Evolutionary conservation across 2,113 vertebrate species (phyloP), one percentile per base, ranked within the genome.

Genomic region (Camelus bactrianus): DNA sequence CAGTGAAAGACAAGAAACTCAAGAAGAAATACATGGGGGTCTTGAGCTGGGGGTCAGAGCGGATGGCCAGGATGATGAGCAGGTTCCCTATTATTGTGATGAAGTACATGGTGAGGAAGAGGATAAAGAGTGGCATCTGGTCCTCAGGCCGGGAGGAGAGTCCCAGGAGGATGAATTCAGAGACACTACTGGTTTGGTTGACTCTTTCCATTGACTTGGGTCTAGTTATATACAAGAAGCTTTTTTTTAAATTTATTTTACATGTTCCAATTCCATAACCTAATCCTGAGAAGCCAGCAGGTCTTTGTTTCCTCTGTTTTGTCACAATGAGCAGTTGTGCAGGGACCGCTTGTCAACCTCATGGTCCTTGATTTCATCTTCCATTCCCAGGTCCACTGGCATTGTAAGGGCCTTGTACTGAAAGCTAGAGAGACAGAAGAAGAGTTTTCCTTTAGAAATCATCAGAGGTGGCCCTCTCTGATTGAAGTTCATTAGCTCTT

Each of bases 1-100:
- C 95, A 80, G 30, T 94, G 38, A 94, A 93, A 77, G 96, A 98
- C 3, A 98, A 69, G 75, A 69, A 58, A 46, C 54, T 98, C 93
- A 97, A 42, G 86, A 97, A 97, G 54, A 38, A 38, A 38, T 38
- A 38, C 38, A 38, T 38, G 38, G 38, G 38, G 38, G 38, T 38
- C 38, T 38, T 4, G 38, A 38, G 38, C 4, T 38, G 38, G 38
- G 38, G 38, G 4, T 38, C 38, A 38, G 38, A 38, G 38, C 38
- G 38, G 38, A 38, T 38, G 38, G 38, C 38, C 38, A 38, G 38
- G 38, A 38, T 38, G 38, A 38, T 38, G 38, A 38, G 38, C 38
- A 38, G 38, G 38, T 38, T 38, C 38, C 38, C 38, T 38, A 38
- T 38, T 38, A 38, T 38, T 38, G 38, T 38, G 38, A 38, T 38